A percentile compares a stretch with the other conserved stretches of the same genome.
Evolutionary conservation across 2,888 invertebrate genomes (phyloP).

Genomic region (Ennomos quercinarius): DNA sequence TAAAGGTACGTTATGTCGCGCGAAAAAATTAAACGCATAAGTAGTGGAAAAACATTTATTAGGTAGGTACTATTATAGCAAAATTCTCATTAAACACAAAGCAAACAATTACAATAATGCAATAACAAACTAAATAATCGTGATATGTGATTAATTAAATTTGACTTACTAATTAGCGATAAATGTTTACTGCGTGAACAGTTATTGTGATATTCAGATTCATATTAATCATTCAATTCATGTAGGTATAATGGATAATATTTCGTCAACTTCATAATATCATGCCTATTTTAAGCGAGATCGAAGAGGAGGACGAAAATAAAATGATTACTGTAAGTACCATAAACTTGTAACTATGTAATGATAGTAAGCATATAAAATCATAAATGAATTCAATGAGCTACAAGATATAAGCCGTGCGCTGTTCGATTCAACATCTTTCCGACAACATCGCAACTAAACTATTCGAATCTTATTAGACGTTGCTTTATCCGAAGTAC

Average conservation of each 20-base stretch:
- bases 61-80: constrained; percentile 70
- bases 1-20: no score
- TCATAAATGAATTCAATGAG: no score
- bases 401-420: no score
- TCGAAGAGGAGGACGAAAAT: not conserved
- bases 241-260: not conserved
- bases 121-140: constrained; percentile 78
- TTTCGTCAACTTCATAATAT: not conserved
- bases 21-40: constrained; percentile 29
- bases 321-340: not conserved
- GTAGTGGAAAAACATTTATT: constrained; percentile 76
- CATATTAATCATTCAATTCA: constrained; percentile 15
- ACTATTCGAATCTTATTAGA: no score
- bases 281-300: not conserved
- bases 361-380: no score
- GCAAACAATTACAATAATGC: constrained; percentile 74
- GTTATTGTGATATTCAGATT: constrained; percentile 52
- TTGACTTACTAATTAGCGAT: constrained; percentile 66
- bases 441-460: no score
- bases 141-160: constrained; percentile 80
- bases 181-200: constrained; percentile 58
- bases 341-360: no score
- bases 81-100: constrained; percentile 79
- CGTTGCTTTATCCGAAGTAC: no score
- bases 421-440: no score